phyloP scores from a whole-genome alignment of 2,113 vertebrate genomes.

The Dascyllus trimaculatus region DNA sequence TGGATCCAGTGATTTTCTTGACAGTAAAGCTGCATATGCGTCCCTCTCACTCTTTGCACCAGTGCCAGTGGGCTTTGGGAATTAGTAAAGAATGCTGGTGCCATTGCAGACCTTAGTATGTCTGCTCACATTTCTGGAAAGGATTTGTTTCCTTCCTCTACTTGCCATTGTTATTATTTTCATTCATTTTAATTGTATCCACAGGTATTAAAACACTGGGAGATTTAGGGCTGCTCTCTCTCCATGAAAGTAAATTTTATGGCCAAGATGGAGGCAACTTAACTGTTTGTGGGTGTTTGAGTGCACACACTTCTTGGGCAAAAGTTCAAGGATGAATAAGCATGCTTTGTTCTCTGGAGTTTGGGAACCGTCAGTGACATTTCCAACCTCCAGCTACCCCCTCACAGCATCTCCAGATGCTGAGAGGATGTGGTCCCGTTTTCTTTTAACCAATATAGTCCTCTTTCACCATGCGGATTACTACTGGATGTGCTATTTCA shows the following conservation, averaged over 20 bases:
- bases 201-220: conserved; percentile 56
- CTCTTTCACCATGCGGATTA: conserved; percentile 67
- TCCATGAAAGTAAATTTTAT: conserved; percentile 48
- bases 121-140: conserved; percentile 65
- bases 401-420: conserved; percentile 72
- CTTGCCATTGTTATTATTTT: conserved; percentile 59
- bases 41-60: conserved; percentile 60
- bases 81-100: conserved; percentile 70
- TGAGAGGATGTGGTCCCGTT: conserved; percentile 75
- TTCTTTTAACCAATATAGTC: conserved; percentile 67
- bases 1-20: conserved; percentile 81
- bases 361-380: conserved; percentile 72
- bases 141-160: conserved; percentile 57
- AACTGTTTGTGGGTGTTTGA: conserved; percentile 62
- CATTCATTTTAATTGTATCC: conserved; percentile 61
- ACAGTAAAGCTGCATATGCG: conserved; percentile 72
- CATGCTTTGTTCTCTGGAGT: conserved; percentile 75
- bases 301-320: conserved; percentile 53
- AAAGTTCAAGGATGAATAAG: conserved; percentile 77
- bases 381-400: conserved; percentile 50
- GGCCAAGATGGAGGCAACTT: conserved; percentile 26
- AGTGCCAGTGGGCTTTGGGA: conserved; percentile 68
- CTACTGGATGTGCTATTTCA: conserved; percentile 53
- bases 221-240: conserved; percentile 28
- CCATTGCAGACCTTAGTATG: conserved; percentile 58